phyloP scores from a whole-genome alignment of 1,140 invertebrate genomes.

The Bombus cullumanus region DNA sequence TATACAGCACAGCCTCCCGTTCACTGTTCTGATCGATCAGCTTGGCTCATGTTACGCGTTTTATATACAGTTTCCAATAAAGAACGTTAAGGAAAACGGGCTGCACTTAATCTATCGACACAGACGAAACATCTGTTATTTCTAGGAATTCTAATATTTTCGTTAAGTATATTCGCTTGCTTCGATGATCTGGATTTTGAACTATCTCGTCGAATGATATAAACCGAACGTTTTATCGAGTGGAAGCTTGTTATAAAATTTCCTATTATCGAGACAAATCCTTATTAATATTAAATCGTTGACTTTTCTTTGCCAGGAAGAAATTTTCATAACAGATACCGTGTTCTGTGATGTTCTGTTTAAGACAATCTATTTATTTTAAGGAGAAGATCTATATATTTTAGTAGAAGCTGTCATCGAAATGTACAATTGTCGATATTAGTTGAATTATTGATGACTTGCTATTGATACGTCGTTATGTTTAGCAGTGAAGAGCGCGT shows the following conservation, averaged over 20 bases:
- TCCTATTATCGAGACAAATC: neutral
- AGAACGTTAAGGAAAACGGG: neutral
- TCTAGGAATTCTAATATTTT: neutral
- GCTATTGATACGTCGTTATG: neutral
- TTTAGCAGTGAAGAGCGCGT: neutral
- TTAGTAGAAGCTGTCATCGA: neutral
- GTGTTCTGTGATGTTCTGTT: too few species aligned
- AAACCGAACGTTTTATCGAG: too few species aligned
- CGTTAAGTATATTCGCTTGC: neutral
- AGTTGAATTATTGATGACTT: neutral
- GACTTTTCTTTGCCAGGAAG: neutral
- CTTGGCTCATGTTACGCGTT: neutral
- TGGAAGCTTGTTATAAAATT: neutral
- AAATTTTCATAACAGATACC: neutral
- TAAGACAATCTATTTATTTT: neutral
- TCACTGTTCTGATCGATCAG: neutral
- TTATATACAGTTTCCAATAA: constrained; percentile 3
- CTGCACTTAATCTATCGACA: neutral
- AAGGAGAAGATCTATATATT: neutral
- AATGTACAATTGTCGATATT: neutral
- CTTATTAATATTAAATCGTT: neutral
- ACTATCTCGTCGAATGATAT: too few species aligned
- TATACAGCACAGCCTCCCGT: neutral
- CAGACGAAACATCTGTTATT: neutral
- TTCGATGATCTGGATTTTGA: neutral